Base-by-base conservation (phyloP, 2,113 vertebrate genomes). In the Glareola pratincola region DNA sequence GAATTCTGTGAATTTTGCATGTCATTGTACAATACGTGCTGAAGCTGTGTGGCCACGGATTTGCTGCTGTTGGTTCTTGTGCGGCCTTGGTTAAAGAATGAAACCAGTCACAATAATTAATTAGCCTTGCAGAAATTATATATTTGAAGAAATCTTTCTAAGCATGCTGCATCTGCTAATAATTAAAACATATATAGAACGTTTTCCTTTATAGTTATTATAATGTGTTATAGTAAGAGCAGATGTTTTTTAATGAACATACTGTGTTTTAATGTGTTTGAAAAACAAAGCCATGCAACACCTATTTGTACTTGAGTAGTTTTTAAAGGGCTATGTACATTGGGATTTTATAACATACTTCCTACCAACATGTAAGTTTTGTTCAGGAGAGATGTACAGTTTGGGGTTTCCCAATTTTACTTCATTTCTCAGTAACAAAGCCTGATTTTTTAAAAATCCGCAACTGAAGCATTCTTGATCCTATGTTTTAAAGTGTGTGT, bases 191-290 rank as follows among this genome's bases (percentile, higher is more conserved):
- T 8, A 62, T 21, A 39, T 10, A 63, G 26, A 37, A 81, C 32
- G 36, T 89, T 94, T 75, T 82, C 39, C 39, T 47, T 90, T 66
- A 64, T 29, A 56, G 73, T 77, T 67, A 45, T 88, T 86, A n/a
- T 48, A 80, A 77, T 51, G 51, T 72, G n/a, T n/a, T 88, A 39
- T 56, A 76, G 56, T 69, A 94, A 76, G 85, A 92, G 29, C 89
- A 97, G 89, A 73, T 87, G 41, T 78, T 96, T 85, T 91, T 78
- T 37, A 88, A 87, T 53, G 56, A 76, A 37, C 83, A 73, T 43
- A 72, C 39, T 83, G 63, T 62, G 63, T 48, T 81, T 75, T 81
- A 88, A 78, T 72, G 66, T 47, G 32, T 72, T 84, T 39, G 29
- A 53, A 90, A 90, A 95, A 30, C 60, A 54, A 89, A 94, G 14